phyloP scores from a whole-genome alignment of 2,113 vertebrate genomes.

The Eudyptes chrysolophus region DNA sequence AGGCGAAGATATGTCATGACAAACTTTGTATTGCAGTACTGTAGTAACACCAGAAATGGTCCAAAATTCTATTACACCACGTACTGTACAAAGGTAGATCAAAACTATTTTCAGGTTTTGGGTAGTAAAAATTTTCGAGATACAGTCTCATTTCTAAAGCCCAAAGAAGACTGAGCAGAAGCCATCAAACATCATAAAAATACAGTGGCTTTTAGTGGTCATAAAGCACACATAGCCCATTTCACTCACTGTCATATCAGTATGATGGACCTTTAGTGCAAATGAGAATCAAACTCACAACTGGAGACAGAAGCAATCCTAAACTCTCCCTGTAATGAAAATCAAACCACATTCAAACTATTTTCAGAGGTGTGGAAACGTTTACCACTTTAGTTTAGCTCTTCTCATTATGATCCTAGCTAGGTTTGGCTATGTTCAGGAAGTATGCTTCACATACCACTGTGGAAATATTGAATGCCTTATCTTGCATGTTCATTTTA shows the following conservation, averaged over 20 bases:
- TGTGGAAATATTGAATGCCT: neutral
- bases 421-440: neutral
- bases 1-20: neutral
- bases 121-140: neutral
- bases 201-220: neutral
- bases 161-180: neutral
- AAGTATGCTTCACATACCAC: neutral
- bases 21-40: neutral
- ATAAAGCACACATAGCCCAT: rapidly evolving
- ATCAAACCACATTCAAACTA: neutral
- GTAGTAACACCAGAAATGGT: neutral
- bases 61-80: neutral
- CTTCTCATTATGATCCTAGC: neutral
- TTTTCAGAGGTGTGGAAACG: neutral
- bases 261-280: neutral
- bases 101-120: neutral
- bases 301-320: neutral
- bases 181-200: neutral
- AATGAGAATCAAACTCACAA: neutral
- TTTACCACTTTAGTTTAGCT: neutral
- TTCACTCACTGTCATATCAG: neutral
- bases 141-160: neutral
- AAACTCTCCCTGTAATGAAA: neutral
- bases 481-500: neutral
- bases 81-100: neutral